Percentiles rank a stretch among this genome's conserved stretches.
These are phyloP conservation scores for Ochlodes sylvanus DNA, from an alignment of 2,888 invertebrate genomes.

Conservation along the genomic window DNA sequence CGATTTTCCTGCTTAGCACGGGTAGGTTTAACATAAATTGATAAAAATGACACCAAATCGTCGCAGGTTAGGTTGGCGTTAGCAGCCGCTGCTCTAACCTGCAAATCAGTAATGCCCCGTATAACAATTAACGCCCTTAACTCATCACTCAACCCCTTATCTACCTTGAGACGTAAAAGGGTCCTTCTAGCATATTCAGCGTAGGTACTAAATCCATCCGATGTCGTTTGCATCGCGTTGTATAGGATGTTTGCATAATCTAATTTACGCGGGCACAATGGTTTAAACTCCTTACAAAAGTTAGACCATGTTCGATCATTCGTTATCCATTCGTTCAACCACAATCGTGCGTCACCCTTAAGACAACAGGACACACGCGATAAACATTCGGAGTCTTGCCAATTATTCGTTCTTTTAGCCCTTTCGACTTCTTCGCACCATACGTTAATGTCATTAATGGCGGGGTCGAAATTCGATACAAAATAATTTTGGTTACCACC, in stretches of 20 bases:
- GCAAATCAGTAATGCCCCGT: conserved; percentile 40
- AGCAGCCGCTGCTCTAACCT: conserved; percentile 46
- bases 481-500: background rate
- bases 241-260: conserved; percentile 3
- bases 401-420: background rate
- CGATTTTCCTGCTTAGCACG: conserved; percentile 12
- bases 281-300: background rate
- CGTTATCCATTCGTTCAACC: conserved; percentile 4
- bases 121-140: background rate
- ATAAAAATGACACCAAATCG: conserved; percentile 45
- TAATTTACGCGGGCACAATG: background rate
- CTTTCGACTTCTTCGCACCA: conserved; percentile 14
- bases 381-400: background rate
- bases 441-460: background rate
- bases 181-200: conserved; percentile 2
- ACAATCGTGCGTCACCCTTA: background rate
- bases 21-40: conserved; percentile 44
- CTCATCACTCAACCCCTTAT: conserved; percentile 2
- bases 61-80: conserved; percentile 43
- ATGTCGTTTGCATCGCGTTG: background rate
- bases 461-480: conserved; percentile 2
- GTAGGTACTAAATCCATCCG: background rate
- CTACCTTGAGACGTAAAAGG: background rate
- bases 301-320: background rate
- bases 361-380: background rate